A percentile compares a stretch with the other conserved stretches of the same genome.
Conservation (phyloP, 2,888 invertebrate genomes). For the Elysia crispata region DNA sequence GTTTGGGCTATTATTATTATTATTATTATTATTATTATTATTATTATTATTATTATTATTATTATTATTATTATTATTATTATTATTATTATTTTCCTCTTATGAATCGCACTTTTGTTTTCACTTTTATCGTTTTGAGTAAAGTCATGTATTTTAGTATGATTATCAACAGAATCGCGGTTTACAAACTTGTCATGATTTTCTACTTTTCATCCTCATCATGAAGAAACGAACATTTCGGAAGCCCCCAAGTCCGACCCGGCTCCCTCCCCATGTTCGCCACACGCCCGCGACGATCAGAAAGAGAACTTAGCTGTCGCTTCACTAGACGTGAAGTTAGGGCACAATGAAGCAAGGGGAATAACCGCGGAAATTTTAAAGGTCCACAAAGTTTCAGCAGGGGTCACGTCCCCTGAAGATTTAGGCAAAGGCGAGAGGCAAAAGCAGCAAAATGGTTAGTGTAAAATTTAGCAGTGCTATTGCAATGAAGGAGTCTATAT, state of each 20-base stretch:
- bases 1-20: no score
- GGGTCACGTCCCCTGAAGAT: constrained; percentile 5
- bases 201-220: no score
- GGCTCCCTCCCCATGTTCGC: no score
- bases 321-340: neutral
- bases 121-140: neutral
- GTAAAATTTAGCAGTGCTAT: no score
- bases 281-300: no score
- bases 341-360: constrained; percentile 18
- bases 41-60: neutral
- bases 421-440: constrained; percentile 20
- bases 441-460: neutral
- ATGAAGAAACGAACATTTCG: no score
- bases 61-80: neutral
- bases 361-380: constrained; percentile 31
- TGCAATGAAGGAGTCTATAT: no score
- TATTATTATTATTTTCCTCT: neutral
- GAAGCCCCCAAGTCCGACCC: no score
- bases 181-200: no score
- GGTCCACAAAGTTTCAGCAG: neutral
- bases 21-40: neutral
- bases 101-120: neutral
- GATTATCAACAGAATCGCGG: no score
- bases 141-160: neutral
- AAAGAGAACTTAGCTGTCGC: no score